Base-by-base conservation (phyloP, 2,888 invertebrate species). In the Beris morrisii region DNA sequence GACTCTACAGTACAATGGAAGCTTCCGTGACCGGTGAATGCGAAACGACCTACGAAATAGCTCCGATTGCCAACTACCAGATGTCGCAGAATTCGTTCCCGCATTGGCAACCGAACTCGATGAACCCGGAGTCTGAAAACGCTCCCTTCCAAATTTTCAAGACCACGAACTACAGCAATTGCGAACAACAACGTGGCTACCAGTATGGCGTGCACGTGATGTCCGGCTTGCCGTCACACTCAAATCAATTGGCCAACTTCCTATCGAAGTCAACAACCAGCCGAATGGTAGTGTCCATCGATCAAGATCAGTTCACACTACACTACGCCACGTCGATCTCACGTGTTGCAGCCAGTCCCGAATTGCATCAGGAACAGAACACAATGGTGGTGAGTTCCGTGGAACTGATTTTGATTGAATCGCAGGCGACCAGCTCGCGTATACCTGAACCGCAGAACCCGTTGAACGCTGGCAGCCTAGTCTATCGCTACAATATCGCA, bases 41-140 rank as follows among this genome's bases (percentile, higher is more conserved):
- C 72, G 88, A 89, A 73, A 87, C 87, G n/a, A 74, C 86, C n/a
- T 91, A 91, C 78, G 84, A 88, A 55, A 83, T 90, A 52, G 83
- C 84, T 11, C 85, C 85, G 7, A 78, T 88, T 57, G 82, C 85
- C 5, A 79, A 85, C 30, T 83, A 84, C 74, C 79, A 84, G 75
- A 77, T 84, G 75, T 77, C 85, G 53, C 22, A 22, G 22, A 81
- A 85, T 59, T 80, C 81, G 65, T 74, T 83, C n/a, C 86, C 86
- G 0, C 78, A 83, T 70, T 82, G 86, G 71, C 5, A 5, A 7
- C 9, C 9, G 38, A 9, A 38, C 3, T 9, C 38, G 9, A 3
- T 7, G 38, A 9, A 5, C 3, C 82, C 82, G 5, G 69, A 80
- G 56, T 79, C 80, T 2, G 79, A 86, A 31, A 79, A 74, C 1